Conservation (phyloP, 2,113 vertebrate species). For the Prionailurus bengalensis region DNA sequence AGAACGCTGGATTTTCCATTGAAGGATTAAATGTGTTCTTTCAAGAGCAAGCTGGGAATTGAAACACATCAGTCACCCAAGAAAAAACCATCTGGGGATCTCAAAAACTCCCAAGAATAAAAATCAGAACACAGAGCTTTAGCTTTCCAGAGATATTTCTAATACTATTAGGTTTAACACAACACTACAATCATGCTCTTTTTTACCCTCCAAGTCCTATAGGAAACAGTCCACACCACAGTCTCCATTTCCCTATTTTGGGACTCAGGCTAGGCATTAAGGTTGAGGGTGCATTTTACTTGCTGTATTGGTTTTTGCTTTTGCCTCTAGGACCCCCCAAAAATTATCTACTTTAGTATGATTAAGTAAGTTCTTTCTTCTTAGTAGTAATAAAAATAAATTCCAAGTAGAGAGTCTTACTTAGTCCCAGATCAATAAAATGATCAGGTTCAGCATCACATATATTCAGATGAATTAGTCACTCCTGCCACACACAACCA, state of each 20-base stretch:
- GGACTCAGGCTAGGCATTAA: background rate
- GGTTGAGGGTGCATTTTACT: background rate
- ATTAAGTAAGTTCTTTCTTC: background rate
- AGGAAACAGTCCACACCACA: background rate
- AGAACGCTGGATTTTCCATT: background rate
- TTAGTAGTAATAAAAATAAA: slow-evolving; percentile 39
- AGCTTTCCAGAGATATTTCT: background rate
- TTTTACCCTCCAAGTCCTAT: background rate
- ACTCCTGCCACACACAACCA: background rate
- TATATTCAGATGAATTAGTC: background rate
- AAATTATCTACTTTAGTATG: background rate
- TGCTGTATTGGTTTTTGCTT: background rate
- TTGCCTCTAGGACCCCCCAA: background rate
- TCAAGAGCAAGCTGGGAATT: background rate
- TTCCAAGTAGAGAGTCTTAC: background rate
- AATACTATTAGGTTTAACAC: background rate
- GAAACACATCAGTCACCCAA: slow-evolving; percentile 32
- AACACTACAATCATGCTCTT: background rate
- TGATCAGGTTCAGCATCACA: background rate
- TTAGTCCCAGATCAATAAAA: background rate
- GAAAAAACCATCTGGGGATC: background rate
- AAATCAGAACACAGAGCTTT: background rate
- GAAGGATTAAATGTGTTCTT: background rate
- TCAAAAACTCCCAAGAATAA: slow-evolving; percentile 37
- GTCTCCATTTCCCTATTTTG: background rate